These are phyloP conservation scores for Prietella phreatophila DNA, from an alignment of 2,113 vertebrate species.

Conservation along the genomic window DNA sequence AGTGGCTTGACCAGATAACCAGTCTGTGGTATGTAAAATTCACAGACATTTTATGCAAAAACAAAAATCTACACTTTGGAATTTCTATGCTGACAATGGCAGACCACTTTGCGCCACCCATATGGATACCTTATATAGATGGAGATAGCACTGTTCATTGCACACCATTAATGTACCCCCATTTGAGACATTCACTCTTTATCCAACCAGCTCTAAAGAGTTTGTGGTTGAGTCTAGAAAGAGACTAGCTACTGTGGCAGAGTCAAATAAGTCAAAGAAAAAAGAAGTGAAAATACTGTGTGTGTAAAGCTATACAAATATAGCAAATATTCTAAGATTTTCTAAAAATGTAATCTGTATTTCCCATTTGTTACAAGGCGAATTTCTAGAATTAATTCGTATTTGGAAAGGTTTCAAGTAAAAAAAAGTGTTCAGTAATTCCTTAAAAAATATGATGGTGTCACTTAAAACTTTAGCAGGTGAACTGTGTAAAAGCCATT, in stretches of 20 bases:
- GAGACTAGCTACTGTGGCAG: slow-evolving; percentile 56
- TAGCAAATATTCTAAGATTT: background rate
- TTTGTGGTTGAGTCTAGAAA: slow-evolving; percentile 58
- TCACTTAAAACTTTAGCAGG: slow-evolving; percentile 22
- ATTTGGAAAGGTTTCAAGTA: background rate
- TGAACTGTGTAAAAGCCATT: slow-evolving; percentile 36
- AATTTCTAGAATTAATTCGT: no score
- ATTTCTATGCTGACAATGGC: background rate
- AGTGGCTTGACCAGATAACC: background rate
- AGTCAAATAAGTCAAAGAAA: slow-evolving; percentile 37
- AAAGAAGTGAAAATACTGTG: slow-evolving; percentile 3
- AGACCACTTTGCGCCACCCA: slow-evolving; percentile 64
- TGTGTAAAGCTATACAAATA: background rate
- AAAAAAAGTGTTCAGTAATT: background rate
- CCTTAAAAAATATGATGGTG: background rate
- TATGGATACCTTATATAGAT: slow-evolving; percentile 61
- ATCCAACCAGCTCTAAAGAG: slow-evolving; percentile 59
- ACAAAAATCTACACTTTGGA: background rate
- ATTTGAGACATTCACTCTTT: slow-evolving; percentile 63
- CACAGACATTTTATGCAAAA: background rate
- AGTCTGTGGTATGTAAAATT: slow-evolving; percentile 2
- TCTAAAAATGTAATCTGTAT: background rate
- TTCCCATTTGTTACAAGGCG: background rate
- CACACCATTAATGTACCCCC: slow-evolving; percentile 69
- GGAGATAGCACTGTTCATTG: slow-evolving; percentile 67